These are phyloP conservation scores for Pterocles burchelli DNA, from an alignment of 2,113 vertebrate species.

Conservation along the genomic window DNA sequence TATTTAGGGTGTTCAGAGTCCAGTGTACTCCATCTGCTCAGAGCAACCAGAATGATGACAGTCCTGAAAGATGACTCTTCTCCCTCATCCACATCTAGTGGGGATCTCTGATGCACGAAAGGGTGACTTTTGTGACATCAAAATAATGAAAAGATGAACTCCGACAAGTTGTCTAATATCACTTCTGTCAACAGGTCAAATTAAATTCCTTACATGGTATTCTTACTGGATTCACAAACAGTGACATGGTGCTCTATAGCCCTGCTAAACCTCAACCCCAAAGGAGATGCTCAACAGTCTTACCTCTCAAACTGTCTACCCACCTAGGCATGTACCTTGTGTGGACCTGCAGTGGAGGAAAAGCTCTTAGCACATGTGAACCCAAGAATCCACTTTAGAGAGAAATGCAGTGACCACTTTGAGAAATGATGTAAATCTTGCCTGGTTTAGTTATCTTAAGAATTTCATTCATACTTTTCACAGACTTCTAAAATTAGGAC, in stretches of 20 bases:
- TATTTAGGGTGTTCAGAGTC: background rate
- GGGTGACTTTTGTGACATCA: background rate
- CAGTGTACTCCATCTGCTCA: background rate
- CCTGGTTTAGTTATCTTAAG: background rate
- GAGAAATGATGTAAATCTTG: background rate
- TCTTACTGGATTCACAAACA: background rate
- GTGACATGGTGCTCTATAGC: background rate
- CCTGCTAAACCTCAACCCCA: background rate
- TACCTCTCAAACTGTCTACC: background rate
- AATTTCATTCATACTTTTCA: background rate
- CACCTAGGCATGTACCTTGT: background rate
- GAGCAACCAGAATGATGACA: background rate
- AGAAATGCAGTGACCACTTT: background rate
- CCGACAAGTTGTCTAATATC: background rate
- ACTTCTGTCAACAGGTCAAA: background rate
- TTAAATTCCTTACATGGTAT: background rate
- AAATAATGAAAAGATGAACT: conserved; percentile 7
- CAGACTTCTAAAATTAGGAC: background rate
- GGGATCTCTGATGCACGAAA: background rate
- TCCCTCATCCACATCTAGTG: background rate
- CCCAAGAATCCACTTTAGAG: background rate
- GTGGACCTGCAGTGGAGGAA: background rate
- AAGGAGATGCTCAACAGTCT: background rate
- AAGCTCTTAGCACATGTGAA: background rate
- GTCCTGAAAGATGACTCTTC: background rate